Evolutionary conservation across 2,113 vertebrate species (phyloP).

Genomic region (Pipra filicauda): DNA sequence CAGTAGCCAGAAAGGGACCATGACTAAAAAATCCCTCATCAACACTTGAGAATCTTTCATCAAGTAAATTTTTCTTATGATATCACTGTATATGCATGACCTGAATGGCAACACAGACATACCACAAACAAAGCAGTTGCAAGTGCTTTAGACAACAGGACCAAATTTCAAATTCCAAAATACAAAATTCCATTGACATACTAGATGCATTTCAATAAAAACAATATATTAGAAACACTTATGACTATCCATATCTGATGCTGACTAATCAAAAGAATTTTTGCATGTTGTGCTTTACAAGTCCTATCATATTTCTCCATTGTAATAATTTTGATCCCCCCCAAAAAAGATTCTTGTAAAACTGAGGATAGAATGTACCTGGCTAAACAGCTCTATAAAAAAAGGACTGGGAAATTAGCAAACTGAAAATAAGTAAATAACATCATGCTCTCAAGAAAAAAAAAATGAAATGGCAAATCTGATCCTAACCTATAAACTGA

Average conservation of each 20-base stretch:
- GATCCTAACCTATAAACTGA: neutral
- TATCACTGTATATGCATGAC: neutral
- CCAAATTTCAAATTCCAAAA: neutral
- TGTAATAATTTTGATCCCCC: neutral
- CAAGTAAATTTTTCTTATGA: neutral
- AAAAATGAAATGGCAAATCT: neutral
- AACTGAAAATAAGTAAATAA: neutral
- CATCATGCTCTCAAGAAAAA: neutral
- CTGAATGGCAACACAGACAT: neutral
- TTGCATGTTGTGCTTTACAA: neutral
- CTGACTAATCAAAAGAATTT: neutral
- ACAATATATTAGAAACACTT: neutral
- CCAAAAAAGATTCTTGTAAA: neutral
- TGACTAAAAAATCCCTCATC: neutral
- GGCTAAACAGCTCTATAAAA: neutral
- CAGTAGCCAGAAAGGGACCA: neutral
- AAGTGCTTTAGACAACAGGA: neutral
- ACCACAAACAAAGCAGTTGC: neutral
- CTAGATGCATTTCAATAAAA: neutral
- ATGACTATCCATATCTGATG: neutral
- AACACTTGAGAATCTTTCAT: neutral
- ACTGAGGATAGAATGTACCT: neutral
- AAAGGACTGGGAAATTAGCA: neutral
- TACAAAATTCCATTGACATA: neutral
- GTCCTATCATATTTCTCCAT: neutral